A percentile compares a stretch with the other conserved stretches of the same genome.
Conservation (phyloP, 2,797 vertebrate genomes). For the Gymnothorax javanicus region DNA sequence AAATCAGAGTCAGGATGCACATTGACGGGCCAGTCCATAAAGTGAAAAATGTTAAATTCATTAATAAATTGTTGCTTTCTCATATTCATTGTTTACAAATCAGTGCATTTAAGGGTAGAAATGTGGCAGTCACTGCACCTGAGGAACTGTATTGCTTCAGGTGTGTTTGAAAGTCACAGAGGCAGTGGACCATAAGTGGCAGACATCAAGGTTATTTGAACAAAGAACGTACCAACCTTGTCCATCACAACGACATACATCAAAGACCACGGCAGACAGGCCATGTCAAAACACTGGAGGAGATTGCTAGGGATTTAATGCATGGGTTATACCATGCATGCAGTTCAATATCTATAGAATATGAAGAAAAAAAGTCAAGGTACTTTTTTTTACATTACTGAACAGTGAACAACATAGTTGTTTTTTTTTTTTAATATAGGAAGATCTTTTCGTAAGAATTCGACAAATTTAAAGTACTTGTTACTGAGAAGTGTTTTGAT, state of each 20-base stretch:
- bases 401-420: neutral
- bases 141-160: slow-evolving; percentile 20
- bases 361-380: too few species aligned
- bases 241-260: slow-evolving; percentile 32
- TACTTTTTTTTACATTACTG: neutral
- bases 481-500: neutral
- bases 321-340: neutral
- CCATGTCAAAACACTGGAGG: slow-evolving; percentile 33
- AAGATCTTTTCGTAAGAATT: neutral
- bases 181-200: slow-evolving; percentile 18
- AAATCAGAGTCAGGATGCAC: slow-evolving; percentile 9
- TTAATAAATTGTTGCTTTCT: slow-evolving; percentile 30
- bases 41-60: neutral
- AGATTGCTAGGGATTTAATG: slow-evolving; percentile 9
- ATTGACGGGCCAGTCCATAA: slow-evolving; percentile 18
- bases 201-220: slow-evolving; percentile 29
- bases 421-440: neutral
- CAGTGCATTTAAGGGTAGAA: neutral
- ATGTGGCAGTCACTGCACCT: neutral
- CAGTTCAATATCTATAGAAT: neutral
- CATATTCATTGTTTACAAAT: slow-evolving; percentile 8
- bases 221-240: slow-evolving; percentile 7
- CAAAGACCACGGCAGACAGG: slow-evolving; percentile 27
- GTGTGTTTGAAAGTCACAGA: slow-evolving; percentile 25
- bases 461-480: too few species aligned